Evolutionary conservation across 2,888 invertebrate species (phyloP), one percentile per base, ranked within the genome.

Genomic region (Quadroppia sp.): DNA sequence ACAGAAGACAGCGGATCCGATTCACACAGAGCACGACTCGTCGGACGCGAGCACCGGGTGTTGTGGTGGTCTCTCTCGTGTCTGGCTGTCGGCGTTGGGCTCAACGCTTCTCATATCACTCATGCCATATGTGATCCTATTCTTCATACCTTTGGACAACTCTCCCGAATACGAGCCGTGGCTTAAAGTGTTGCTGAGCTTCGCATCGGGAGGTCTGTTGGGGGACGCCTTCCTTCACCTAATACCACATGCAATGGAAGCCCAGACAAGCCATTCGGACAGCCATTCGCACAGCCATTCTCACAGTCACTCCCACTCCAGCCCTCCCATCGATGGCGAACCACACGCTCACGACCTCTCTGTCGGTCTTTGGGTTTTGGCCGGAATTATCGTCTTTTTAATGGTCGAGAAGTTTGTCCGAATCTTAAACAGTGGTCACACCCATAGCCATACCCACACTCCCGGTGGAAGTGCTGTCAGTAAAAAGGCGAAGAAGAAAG

Each of bases 211-310:
- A 59, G 94, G 99, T 64, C 86, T 99, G 17, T 86, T 99, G 0
- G 99, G 99, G 9, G 99, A 99, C 85, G 98, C 99, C 0, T 99
- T 99, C 83, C 86, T 99, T 7, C 99, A 99, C 84, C 85, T 99
- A 77, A 99, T 99, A 81, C 99, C 99, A 0, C 99, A 99, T 83
- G 96, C 99, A 13, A 56, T 79, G 64, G 17, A 76, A 17, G 75
- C 77, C 45, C 75, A 76, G 17, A 25, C n/a, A 11, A 25, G 42
- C 28, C 28, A 15, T 7, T 28, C 28, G 23, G 73, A 85, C 67
- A 72, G 81, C 0, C 84, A 85, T 78, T 72, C 75, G 28, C 81
- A 80, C 76, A 83, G 83, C 28, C 87, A 87, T 78, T 73, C 73
- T 69, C 80, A 82, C 76, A 77, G 77, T 6, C 82, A 83, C 74